Percentiles rank a stretch among this genome's conserved stretches.
phyloP scores from a whole-genome alignment of 1,140 invertebrate species.

The Physella acuta region DNA sequence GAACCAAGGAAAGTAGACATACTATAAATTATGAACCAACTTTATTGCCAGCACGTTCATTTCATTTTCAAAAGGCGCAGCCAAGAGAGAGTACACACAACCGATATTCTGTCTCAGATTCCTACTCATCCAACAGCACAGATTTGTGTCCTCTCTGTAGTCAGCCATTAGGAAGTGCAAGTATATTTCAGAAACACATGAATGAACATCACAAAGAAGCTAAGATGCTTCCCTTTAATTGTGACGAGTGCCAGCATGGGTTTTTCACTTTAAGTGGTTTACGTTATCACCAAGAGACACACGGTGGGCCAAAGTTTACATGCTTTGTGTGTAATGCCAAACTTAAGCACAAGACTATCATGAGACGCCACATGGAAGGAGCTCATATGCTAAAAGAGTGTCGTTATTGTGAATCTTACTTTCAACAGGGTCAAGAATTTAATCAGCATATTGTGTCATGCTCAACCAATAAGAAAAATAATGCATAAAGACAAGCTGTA shows the following conservation, averaged over 20 bases:
- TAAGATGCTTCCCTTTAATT: constrained; percentile 21
- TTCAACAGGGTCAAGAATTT: constrained; percentile 21
- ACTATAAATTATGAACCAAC: too few relatives aligned
- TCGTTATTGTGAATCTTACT: constrained; percentile 11
- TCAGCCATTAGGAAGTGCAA: neutral
- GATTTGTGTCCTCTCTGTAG: constrained; percentile 9
- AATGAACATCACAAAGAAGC: constrained; percentile 13
- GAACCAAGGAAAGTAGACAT: neutral
- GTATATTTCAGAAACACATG: constrained; percentile 5
- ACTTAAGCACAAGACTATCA: constrained; percentile 21
- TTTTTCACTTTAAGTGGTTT: constrained; percentile 15
- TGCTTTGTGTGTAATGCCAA: constrained; percentile 21
- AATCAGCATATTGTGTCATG: constrained; percentile 15
- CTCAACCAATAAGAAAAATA: neutral
- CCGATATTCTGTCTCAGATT: too few relatives aligned
- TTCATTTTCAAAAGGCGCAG: too few relatives aligned
- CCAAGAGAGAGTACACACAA: too few relatives aligned
- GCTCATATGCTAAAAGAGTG: constrained; percentile 22
- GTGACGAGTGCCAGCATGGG: constrained; percentile 14
- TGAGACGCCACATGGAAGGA: constrained; percentile 18
- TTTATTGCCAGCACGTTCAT: too few relatives aligned
- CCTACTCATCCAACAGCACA: neutral
- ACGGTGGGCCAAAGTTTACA: neutral
- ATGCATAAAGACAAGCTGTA: too few relatives aligned
- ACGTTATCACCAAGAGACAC: constrained; percentile 1